Evolutionary conservation across 2,888 invertebrate genomes (phyloP).

Genomic region (Drosophila buzzatii): DNA sequence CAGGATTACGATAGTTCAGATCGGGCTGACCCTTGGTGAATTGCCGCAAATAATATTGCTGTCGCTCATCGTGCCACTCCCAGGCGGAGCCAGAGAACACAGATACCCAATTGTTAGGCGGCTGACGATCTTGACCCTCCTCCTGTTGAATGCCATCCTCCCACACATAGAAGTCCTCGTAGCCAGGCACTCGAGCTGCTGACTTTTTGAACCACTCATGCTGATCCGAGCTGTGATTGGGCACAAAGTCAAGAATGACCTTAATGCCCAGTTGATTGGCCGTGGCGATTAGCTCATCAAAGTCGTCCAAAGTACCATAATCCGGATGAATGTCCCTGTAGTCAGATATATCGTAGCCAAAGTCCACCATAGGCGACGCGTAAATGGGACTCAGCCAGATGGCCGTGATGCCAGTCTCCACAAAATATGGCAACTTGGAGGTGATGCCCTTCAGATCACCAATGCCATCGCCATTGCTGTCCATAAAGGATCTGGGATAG

Average conservation of each 20-base stretch:
- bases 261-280: constrained; percentile 87
- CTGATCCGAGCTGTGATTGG: constrained; percentile 90
- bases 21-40: constrained; percentile 92
- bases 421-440: constrained; percentile 88
- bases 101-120: constrained; percentile 90
- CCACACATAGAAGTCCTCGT: constrained; percentile 91
- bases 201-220: constrained; percentile 93
- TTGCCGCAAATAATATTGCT: constrained; percentile 92
- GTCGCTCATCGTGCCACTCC: constrained; percentile 88
- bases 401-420: constrained; percentile 89
- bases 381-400: constrained; percentile 90
- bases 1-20: constrained; percentile 91
- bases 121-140: constrained; percentile 84
- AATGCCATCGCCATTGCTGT: constrained; percentile 91
- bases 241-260: constrained; percentile 89
- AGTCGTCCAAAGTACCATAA: constrained; percentile 90
- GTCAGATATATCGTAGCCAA: constrained; percentile 92
- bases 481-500: constrained; percentile 92
- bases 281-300: constrained; percentile 87
- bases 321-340: constrained; percentile 89
- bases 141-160: constrained; percentile 84
- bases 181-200: constrained; percentile 87
- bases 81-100: constrained; percentile 90
- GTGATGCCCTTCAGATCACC: constrained; percentile 88
- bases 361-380: constrained; percentile 89